Evolutionary conservation across 2,888 invertebrate genomes (phyloP).

Genomic region (Leucozona laternaria): DNA sequence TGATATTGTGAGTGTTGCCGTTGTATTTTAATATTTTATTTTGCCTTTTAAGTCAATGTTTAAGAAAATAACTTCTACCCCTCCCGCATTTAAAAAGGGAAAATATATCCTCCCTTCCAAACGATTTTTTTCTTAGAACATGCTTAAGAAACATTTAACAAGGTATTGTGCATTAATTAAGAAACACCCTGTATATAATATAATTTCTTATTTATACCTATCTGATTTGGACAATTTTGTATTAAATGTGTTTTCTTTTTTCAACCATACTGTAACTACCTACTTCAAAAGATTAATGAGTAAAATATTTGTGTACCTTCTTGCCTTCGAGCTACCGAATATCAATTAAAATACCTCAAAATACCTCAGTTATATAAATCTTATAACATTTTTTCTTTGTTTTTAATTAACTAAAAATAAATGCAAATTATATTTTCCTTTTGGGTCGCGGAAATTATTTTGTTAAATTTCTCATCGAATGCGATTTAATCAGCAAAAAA

Average conservation of each 20-base stretch:
- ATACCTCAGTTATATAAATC: constrained; percentile 31
- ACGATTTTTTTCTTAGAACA: no score
- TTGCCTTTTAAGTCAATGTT: no score
- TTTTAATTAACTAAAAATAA: constrained; percentile 67
- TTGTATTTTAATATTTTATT: no score
- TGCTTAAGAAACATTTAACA: no score
- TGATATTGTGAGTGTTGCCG: no score
- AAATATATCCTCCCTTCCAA: no score
- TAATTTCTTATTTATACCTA: no score
- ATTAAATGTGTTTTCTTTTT: neutral
- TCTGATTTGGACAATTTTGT: neutral
- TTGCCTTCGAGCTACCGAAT: constrained; percentile 55
- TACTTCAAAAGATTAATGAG: constrained; percentile 39
- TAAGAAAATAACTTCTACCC: no score
- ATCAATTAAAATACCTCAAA: constrained; percentile 70
- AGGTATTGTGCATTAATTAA: no score
- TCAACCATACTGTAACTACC: constrained; percentile 32
- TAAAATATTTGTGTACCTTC: constrained; percentile 27
- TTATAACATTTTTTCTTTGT: constrained; percentile 1
- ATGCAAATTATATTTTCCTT: constrained; percentile 59
- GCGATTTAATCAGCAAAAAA: constrained; percentile 18
- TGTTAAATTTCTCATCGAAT: constrained; percentile 46
- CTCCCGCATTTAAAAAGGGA: no score
- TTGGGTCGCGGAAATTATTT: constrained; percentile 32
- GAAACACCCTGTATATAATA: no score